Percentiles rank a stretch among this genome's conserved stretches.
Conservation (phyloP, 2,797 vertebrate genomes). For the Rhincodon typus region DNA sequence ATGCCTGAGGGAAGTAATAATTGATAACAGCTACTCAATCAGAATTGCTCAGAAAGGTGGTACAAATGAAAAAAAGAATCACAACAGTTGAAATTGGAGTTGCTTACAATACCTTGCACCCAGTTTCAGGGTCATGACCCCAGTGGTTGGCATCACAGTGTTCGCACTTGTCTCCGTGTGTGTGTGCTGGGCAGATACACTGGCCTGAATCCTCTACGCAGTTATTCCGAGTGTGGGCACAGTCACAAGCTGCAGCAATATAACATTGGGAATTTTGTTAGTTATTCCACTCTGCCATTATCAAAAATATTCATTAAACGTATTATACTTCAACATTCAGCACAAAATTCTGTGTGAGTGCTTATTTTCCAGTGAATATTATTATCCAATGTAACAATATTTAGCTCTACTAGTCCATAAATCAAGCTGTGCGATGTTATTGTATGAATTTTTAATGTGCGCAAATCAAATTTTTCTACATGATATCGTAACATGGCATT, state of each 20-base stretch:
- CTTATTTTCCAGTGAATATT: not conserved
- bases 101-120: conserved; percentile 74
- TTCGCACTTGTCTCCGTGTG: conserved; percentile 68
- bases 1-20: not conserved
- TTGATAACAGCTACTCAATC: not conserved
- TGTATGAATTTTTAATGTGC: not conserved
- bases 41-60: not conserved
- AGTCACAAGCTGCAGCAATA: conserved; percentile 69
- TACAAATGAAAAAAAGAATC: not conserved
- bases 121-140: conserved; percentile 63
- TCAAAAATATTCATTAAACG: conserved; percentile 19
- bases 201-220: conserved; percentile 71
- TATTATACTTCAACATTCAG: not conserved
- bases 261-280: not conserved
- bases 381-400: not conserved
- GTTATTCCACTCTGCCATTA: not conserved
- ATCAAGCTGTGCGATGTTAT: not conserved
- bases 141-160: conserved; percentile 69
- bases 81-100: not conserved
- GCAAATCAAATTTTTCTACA: not conserved
- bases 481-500: too few relatives aligned
- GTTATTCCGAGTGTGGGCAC: conserved; percentile 74
- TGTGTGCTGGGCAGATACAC: conserved; percentile 80
- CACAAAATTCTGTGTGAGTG: not conserved
- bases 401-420: not conserved